Conservation (phyloP, 1,140 invertebrate species). For the Brachystomella parvula region DNA sequence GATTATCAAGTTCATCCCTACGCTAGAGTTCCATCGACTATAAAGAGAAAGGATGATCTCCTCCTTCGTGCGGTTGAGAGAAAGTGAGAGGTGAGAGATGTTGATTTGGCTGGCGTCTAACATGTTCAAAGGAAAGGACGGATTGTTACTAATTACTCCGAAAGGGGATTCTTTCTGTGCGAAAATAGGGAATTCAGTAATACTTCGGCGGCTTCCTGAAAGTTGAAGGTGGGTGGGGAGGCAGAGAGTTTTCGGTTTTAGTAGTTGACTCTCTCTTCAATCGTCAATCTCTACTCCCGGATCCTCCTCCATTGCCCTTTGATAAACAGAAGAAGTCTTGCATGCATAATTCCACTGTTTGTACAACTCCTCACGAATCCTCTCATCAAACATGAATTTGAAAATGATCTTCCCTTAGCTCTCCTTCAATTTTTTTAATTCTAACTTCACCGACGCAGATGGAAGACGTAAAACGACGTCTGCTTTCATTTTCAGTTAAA, state of each 20-base stretch:
- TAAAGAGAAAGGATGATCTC: neutral
- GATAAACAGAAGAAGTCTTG: neutral
- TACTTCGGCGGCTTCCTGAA: too few species aligned
- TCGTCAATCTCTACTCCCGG: neutral
- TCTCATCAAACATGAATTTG: neutral
- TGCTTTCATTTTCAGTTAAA: too few species aligned
- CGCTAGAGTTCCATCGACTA: too few species aligned
- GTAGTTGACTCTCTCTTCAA: neutral
- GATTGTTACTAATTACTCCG: slow-evolving; percentile 3
- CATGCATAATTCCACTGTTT: neutral
- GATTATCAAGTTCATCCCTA: too few species aligned
- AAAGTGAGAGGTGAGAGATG: neutral
- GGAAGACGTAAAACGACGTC: too few species aligned
- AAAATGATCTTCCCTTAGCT: neutral
- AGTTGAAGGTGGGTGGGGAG: too few species aligned
- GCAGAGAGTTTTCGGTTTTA: neutral
- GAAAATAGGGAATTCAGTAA: too few species aligned
- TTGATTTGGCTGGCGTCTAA: neutral
- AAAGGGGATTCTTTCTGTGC: too few species aligned
- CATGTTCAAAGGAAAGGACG: neutral
- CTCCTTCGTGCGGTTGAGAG: neutral
- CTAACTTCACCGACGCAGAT: too few species aligned
- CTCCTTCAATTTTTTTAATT: too few species aligned
- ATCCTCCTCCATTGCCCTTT: neutral
- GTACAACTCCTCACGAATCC: neutral